Conservation (phyloP, 2,888 invertebrate genomes). For the Tipula unca region DNA sequence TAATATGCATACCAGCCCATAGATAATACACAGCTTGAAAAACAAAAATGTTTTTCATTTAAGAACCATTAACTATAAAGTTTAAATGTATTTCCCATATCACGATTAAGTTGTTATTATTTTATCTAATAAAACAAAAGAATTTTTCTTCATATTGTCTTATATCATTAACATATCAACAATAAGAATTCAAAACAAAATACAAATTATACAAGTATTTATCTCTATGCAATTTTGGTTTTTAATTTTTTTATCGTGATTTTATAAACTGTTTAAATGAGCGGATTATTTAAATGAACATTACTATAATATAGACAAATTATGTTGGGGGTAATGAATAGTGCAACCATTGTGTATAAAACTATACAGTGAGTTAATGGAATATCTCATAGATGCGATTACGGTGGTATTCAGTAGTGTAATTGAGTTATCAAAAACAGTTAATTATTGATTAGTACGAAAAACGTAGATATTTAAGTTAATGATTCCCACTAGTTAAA, state of each 20-base stretch:
- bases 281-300: neutral
- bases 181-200: neutral
- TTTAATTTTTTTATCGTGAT: slow-evolving; percentile 8
- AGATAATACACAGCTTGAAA: neutral
- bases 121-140: neutral
- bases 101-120: slow-evolving; percentile 8
- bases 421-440: neutral
- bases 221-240: neutral
- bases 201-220: neutral
- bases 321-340: neutral
- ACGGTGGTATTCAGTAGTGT: neutral
- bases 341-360: neutral
- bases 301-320: neutral
- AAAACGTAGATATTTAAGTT: no score
- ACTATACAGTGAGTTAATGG: neutral
- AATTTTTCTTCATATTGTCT: slow-evolving; percentile 3
- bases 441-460: neutral
- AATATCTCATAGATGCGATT: no score
- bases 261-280: neutral
- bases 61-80: neutral
- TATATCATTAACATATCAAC: neutral
- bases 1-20: neutral
- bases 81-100: neutral
- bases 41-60: neutral
- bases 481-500: no score